phyloP scores from a whole-genome alignment of 2,888 invertebrate species.

The Leucozona laternaria region DNA sequence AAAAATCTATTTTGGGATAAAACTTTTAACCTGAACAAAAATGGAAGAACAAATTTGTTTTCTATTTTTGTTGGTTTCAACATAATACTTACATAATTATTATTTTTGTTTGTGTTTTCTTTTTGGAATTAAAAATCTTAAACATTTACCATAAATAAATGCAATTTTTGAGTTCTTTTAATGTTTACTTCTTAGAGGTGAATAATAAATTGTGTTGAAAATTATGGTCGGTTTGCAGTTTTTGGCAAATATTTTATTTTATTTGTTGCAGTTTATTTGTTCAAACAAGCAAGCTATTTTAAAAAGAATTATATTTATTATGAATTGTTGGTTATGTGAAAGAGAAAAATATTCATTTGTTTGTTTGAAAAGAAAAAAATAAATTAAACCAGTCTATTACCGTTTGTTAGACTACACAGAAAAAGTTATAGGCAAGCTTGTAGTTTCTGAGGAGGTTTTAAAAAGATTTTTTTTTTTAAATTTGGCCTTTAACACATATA shows the following conservation, averaged over 20 bases:
- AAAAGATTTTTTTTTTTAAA: not conserved
- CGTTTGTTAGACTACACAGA: not conserved
- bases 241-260: not conserved
- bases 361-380: not conserved
- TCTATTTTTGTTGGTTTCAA: slow-evolving; percentile 53
- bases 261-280: not conserved
- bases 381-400: slow-evolving; percentile 5
- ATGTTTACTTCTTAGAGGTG: slow-evolving; percentile 1
- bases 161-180: slow-evolving; percentile 32
- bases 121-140: slow-evolving; percentile 11
- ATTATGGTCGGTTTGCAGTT: not conserved
- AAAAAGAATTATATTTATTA: not conserved
- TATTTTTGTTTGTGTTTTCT: slow-evolving; percentile 6
- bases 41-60: slow-evolving; percentile 74
- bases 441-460: not conserved
- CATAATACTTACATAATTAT: slow-evolving; percentile 43
- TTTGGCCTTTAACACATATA: not conserved
- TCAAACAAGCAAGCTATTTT: not conserved
- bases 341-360: not conserved
- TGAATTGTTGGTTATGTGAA: not conserved
- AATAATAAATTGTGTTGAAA: slow-evolving; percentile 22
- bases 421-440: not conserved
- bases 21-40: slow-evolving; percentile 68
- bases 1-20: slow-evolving; percentile 56
- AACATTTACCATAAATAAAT: slow-evolving; percentile 41